Evolutionary conservation across 2,888 invertebrate species (phyloP), one percentile per base, ranked within the genome.

Genomic region (Plemyria rubiginata): DNA sequence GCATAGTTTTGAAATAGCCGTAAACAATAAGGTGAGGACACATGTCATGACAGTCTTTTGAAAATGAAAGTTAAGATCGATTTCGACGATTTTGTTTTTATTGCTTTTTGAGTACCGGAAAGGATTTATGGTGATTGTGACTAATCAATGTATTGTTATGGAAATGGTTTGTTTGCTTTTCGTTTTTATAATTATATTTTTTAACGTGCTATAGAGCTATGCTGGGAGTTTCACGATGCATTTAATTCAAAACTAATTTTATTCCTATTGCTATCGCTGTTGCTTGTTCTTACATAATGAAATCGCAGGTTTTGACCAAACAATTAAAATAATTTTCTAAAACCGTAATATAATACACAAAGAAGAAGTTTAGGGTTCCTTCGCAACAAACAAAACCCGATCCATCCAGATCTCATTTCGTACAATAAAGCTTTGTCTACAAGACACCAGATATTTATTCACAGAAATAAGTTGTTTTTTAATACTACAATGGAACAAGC

Each of bases 21-120:
- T 57, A 54, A n/a, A 67, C 57, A 64, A 68, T 71, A 69, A 68
- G 68, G 71, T 70, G 68, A 71, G 59, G 73, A 77, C 78, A 78
- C 71, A 78, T 78, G 77, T 74, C 74, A 73, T 66, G 71, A 73
- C 73, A 74, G 73, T 60, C 69, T 69, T 70, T 70, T 59, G 70
- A 78, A 78, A 75, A 66, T 53, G 74, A 78, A 77, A 77, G 72
- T 61, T 60, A 65, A 63, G 54, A 66, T 67, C 60, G 53, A 46
- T 43, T 41, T 13, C 28, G 51, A 53, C 38, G 58, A 49, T 62
- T 68, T 61, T 62, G 57, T 61, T 67, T 67, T 70, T 68, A 57
- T 70, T 52, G 36, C 28, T 57, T 51, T 63, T 65, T 60, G 49
- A 63, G 16, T 52, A 58, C 67, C 63, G 70, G 67, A 54, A 48